Evolutionary conservation across 2,797 vertebrate species (phyloP).

Genomic region (Myotis findleyi): DNA sequence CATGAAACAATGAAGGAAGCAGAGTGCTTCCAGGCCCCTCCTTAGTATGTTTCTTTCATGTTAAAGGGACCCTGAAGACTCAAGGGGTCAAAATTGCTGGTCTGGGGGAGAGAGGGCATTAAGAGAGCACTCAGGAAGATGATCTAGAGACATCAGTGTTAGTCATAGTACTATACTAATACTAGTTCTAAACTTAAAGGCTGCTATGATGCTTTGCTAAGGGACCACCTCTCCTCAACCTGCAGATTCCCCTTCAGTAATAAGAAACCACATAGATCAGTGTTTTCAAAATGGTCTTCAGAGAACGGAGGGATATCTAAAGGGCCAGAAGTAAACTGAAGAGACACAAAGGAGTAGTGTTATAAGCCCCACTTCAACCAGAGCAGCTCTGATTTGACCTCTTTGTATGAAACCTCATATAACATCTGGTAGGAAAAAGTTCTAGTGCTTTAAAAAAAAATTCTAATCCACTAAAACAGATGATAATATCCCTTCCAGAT

Average conservation of each 20-base stretch:
- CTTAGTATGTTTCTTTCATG: neutral
- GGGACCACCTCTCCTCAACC: neutral
- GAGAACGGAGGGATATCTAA: neutral
- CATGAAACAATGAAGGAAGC: neutral
- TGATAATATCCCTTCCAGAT: neutral
- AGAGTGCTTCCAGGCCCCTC: neutral
- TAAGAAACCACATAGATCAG: neutral
- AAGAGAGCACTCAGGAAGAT: neutral
- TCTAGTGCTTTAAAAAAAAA: neutral
- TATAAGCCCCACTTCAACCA: neutral
- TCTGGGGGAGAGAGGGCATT: neutral
- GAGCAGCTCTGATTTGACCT: neutral
- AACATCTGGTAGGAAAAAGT: neutral
- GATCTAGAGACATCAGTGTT: neutral
- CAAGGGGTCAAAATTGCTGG: neutral
- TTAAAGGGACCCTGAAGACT: neutral
- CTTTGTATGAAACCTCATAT: neutral
- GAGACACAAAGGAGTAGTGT: neutral
- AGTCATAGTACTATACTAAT: neutral
- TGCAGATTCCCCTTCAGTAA: neutral
- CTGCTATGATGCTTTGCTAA: neutral
- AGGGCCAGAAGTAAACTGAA: neutral
- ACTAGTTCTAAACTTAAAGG: constrained; percentile 21
- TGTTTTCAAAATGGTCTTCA: neutral
- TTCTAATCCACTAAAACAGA: neutral